These are phyloP conservation scores for Agriopis aurantiaria DNA, from an alignment of 2,888 invertebrate species.

Conservation along the genomic window DNA sequence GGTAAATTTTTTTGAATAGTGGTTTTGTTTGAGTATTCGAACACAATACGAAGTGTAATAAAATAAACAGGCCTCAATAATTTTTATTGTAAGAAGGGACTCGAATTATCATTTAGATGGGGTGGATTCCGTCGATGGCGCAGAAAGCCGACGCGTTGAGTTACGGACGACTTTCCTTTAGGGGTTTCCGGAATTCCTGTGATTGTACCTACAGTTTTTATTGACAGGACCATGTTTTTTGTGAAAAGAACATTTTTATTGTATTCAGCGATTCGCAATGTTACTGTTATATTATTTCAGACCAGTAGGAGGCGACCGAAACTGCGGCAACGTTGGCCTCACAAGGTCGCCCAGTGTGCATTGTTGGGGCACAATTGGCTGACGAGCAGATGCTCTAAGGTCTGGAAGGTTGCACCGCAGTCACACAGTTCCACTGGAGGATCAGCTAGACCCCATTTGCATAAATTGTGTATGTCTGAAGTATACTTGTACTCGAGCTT, in stretches of 20 bases:
- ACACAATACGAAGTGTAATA: conserved; percentile 84
- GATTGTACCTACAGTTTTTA: conserved; percentile 61
- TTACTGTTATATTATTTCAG: too few species aligned
- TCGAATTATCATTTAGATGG: conserved; percentile 86
- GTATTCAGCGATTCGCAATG: neutral
- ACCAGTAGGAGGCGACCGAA: too few species aligned
- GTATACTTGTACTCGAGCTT: too few species aligned
- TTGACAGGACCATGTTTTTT: conserved; percentile 11
- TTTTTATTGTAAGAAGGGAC: conserved; percentile 84
- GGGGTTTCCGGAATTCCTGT: conserved; percentile 63
- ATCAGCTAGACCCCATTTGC: too few species aligned
- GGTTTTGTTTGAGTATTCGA: conserved; percentile 64
- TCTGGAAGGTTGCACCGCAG: too few species aligned
- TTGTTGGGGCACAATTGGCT: too few species aligned
- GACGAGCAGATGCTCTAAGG: too few species aligned
- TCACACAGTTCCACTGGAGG: too few species aligned
- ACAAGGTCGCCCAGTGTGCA: too few species aligned
- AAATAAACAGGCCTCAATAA: conserved; percentile 85
- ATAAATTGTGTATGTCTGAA: too few species aligned
- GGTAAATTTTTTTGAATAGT: conserved; percentile 44
- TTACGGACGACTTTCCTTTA: conserved; percentile 69
- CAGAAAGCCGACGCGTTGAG: conserved; percentile 70
- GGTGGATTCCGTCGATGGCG: conserved; percentile 65
- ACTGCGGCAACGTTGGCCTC: too few species aligned
- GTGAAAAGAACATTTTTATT: neutral